A percentile compares a stretch with the other conserved stretches of the same genome.
Evolutionary conservation across 2,113 vertebrate species (phyloP).

Genomic region (Rhabdomys dilectus): DNA sequence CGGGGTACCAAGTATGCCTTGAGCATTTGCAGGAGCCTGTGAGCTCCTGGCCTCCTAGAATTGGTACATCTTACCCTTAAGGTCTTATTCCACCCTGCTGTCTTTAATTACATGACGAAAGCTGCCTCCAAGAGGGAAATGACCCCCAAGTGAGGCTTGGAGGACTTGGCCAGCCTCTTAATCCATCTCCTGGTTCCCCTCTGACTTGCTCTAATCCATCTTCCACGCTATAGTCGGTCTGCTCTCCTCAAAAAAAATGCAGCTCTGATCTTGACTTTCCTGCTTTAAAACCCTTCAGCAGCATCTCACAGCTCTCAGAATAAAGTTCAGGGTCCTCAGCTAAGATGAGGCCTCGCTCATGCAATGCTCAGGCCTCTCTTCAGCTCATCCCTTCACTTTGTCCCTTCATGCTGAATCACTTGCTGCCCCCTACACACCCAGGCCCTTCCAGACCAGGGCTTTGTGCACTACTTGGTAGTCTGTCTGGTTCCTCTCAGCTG

Average conservation of each 20-base stretch:
- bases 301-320: background rate
- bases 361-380: background rate
- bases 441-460: background rate
- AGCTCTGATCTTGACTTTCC: background rate
- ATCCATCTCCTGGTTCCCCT: background rate
- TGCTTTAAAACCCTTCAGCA: background rate
- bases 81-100: background rate
- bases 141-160: background rate
- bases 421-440: accelerated
- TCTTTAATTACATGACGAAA: background rate
- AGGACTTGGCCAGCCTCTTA: background rate
- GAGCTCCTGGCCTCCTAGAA: background rate
- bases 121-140: background rate
- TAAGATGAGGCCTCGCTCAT: accelerated
- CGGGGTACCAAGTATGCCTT: background rate
- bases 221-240: background rate
- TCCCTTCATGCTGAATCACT: background rate
- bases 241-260: background rate
- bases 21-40: background rate
- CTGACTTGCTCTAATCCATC: background rate
- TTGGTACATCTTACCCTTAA: background rate
- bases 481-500: background rate
- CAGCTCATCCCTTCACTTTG: background rate
- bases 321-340: background rate
- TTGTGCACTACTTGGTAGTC: background rate